Evolutionary conservation across 2,888 invertebrate species (phyloP).

Genomic region (Heterodera filipjevi): DNA sequence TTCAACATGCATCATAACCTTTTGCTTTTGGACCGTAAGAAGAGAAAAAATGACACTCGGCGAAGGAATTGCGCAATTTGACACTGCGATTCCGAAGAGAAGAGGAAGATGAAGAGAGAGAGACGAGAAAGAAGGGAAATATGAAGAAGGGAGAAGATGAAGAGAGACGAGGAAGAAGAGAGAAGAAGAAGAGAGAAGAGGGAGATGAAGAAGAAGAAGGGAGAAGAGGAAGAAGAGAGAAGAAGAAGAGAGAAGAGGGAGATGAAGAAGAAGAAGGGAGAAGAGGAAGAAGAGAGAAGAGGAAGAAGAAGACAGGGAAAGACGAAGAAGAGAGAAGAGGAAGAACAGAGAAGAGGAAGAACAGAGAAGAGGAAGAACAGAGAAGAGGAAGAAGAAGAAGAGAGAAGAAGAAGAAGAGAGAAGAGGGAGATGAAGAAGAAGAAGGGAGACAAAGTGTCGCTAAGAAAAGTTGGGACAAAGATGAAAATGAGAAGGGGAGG

Average conservation of each 20-base stretch:
- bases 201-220: no score
- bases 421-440: not conserved
- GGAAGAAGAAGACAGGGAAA: not conserved
- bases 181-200: constrained; percentile 11
- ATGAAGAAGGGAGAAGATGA: no score
- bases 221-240: constrained; percentile 63
- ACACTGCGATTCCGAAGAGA: not conserved
- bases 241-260: no score
- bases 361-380: no score
- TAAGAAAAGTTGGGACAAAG: constrained; percentile 74
- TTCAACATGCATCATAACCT: no score
- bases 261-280: no score
- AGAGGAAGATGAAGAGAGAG: constrained; percentile 58
- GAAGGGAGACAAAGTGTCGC: constrained; percentile 77
- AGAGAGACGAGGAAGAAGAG: constrained; percentile 71
- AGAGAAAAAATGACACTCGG: no score
- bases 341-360: no score
- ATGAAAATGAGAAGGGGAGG: not conserved
- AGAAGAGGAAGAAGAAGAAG: not conserved
- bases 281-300: no score
- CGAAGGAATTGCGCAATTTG: no score
- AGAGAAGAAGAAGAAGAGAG: constrained; percentile 6
- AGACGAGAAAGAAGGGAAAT: not conserved
- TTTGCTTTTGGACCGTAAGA: no score
- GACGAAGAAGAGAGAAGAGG: not conserved